These are phyloP conservation scores for Acronicta leporina DNA, from an alignment of 2,888 invertebrate genomes.

Conservation along the genomic window DNA sequence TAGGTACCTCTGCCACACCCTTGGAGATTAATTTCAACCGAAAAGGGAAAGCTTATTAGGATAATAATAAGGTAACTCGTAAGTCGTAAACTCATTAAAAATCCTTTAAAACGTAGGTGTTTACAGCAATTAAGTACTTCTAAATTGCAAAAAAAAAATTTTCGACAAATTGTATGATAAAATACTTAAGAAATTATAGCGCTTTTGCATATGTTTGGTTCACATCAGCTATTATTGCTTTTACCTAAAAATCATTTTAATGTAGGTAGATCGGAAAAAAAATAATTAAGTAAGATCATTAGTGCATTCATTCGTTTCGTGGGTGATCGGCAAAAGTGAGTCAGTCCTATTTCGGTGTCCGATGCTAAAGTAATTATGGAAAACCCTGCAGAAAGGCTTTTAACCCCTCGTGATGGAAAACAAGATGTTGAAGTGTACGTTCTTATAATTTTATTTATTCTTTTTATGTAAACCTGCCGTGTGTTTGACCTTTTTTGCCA, in stretches of 20 bases:
- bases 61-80: too few relatives aligned
- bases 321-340: slow-evolving; percentile 20
- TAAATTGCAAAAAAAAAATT: too few relatives aligned
- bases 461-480: slow-evolving; percentile 18
- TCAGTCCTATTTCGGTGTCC: slow-evolving; percentile 19
- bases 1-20: too few relatives aligned
- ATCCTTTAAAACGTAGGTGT: too few relatives aligned
- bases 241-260: slow-evolving; percentile 7
- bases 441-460: neutral
- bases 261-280: slow-evolving; percentile 36
- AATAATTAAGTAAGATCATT: neutral
- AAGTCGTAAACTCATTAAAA: too few relatives aligned
- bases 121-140: too few relatives aligned
- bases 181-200: too few relatives aligned
- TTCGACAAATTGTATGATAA: too few relatives aligned
- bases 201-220: neutral
- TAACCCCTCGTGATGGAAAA: slow-evolving; percentile 17
- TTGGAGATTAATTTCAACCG: too few relatives aligned
- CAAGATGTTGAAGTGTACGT: slow-evolving; percentile 61
- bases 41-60: too few relatives aligned
- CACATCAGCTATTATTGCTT: slow-evolving; percentile 15
- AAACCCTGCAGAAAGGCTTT: slow-evolving; percentile 32
- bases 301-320: slow-evolving; percentile 15
- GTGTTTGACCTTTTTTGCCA: slow-evolving; percentile 19
- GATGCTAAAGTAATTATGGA: slow-evolving; percentile 34